phyloP scores from a whole-genome alignment of 2,888 invertebrate genomes.

The Macrophya alboannulata region DNA sequence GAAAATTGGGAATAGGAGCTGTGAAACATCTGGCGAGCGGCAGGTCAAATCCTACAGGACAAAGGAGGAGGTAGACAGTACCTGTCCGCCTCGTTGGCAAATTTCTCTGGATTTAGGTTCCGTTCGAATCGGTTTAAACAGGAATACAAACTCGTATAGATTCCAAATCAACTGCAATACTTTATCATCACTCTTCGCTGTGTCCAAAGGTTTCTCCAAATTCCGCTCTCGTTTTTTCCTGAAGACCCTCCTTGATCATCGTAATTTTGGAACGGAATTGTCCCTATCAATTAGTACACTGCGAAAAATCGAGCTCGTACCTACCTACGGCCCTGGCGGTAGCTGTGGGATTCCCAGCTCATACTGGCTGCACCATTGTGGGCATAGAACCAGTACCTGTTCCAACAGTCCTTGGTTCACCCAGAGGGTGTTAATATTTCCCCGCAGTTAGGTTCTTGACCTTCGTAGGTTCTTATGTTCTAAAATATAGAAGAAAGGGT shows the following conservation, averaged over 20 bases:
- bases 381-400: conserved; percentile 20
- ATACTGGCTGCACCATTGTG: not conserved
- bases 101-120: not conserved
- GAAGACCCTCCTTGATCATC: not conserved
- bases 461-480: conserved; percentile 32
- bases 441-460: conserved; percentile 37
- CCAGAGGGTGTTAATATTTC: conserved; percentile 28
- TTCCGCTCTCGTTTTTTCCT: not conserved
- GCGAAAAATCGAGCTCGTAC: not conserved
- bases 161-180: not conserved
- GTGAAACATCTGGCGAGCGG: conserved; percentile 51
- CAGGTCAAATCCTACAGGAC: conserved; percentile 43
- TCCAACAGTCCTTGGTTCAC: not conserved
- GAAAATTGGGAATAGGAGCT: conserved; percentile 4
- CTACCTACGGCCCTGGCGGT: not conserved
- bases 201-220: not conserved
- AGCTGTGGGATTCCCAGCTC: not conserved
- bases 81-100: conserved; percentile 26
- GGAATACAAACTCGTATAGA: not conserved
- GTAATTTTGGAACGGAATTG: not conserved
- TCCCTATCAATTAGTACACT: not conserved
- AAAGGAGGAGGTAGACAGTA: conserved; percentile 21
- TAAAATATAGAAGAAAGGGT: not conserved
- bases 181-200: not conserved
- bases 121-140: not conserved